Conservation (phyloP, 1,140 invertebrate genomes). For the Augochlora pura region DNA sequence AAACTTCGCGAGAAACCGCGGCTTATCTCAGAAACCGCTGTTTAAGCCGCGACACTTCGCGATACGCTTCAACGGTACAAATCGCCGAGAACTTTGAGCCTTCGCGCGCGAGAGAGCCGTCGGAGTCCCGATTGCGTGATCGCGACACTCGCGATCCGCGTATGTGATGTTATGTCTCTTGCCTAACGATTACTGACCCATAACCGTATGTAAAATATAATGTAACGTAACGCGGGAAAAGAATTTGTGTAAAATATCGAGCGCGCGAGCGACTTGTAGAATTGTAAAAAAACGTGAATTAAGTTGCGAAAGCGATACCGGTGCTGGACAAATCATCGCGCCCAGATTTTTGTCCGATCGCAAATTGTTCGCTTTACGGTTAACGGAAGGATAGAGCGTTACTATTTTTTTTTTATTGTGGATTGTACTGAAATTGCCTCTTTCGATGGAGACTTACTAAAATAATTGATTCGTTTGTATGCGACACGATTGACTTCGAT, state of each 20-base stretch:
- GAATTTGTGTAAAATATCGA: conserved; percentile 20
- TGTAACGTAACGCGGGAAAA: background rate
- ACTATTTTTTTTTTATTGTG: background rate
- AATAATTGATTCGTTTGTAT: no score
- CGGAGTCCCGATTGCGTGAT: background rate
- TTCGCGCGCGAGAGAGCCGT: background rate
- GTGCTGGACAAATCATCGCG: conserved; percentile 6
- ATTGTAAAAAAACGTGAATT: conserved; percentile 26
- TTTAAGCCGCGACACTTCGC: conserved; percentile 5
- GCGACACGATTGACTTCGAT: background rate
- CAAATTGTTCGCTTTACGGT: conserved; percentile 1
- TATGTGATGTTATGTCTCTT: conserved; percentile 31
- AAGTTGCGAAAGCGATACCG: background rate
- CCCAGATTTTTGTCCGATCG: background rate
- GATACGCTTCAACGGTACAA: background rate
- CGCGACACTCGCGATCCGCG: conserved; percentile 12
- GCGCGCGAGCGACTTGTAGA: background rate
- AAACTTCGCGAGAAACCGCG: conserved; percentile 13
- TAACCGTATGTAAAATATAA: conserved; percentile 18
- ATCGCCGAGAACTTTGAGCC: background rate
- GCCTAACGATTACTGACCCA: conserved; percentile 20
- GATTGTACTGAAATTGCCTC: background rate
- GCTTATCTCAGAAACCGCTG: background rate
- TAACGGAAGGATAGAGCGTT: conserved; percentile 9
- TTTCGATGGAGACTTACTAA: background rate